Evolutionary conservation across 2,797 vertebrate species (phyloP).

Genomic region (Labeo calbasu): DNA sequence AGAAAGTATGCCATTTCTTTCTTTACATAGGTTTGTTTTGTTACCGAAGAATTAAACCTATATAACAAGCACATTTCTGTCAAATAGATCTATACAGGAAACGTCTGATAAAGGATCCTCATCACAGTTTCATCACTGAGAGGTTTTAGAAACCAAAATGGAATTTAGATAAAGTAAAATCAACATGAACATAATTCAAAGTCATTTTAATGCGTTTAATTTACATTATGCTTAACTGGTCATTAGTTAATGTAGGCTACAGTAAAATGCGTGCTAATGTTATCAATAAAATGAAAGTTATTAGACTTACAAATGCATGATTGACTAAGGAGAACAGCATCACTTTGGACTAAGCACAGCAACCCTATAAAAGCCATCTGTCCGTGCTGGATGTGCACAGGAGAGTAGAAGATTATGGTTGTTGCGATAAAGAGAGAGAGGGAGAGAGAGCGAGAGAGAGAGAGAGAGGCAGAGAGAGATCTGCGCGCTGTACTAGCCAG

Average conservation of each 20-base stretch:
- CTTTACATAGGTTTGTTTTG: background rate
- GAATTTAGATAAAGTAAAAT: background rate
- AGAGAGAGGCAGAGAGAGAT: conserved; percentile 49
- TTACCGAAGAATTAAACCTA: background rate
- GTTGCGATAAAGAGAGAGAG: conserved; percentile 69
- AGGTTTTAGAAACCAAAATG: background rate
- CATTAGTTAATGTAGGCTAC: background rate
- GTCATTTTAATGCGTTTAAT: background rate
- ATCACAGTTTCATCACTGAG: background rate
- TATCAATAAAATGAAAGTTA: background rate
- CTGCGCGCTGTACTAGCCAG: conserved; percentile 66
- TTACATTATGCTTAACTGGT: background rate
- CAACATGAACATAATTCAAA: background rate
- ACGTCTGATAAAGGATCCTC: background rate
- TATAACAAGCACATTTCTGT: background rate
- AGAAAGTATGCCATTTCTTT: background rate
- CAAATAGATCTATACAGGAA: background rate
- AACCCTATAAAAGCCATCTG: conserved; percentile 80
- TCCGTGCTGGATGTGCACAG: conserved; percentile 83
- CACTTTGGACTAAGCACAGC: conserved; percentile 30
- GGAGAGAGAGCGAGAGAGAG: conserved; percentile 62
- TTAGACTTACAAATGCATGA: conserved; percentile 8
- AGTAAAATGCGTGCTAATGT: background rate
- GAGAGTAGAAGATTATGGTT: conserved; percentile 80
- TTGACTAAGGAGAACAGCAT: conserved; percentile 11